Evolutionary conservation across 2,797 vertebrate species (phyloP).

Genomic region (Glossophaga mutica): DNA sequence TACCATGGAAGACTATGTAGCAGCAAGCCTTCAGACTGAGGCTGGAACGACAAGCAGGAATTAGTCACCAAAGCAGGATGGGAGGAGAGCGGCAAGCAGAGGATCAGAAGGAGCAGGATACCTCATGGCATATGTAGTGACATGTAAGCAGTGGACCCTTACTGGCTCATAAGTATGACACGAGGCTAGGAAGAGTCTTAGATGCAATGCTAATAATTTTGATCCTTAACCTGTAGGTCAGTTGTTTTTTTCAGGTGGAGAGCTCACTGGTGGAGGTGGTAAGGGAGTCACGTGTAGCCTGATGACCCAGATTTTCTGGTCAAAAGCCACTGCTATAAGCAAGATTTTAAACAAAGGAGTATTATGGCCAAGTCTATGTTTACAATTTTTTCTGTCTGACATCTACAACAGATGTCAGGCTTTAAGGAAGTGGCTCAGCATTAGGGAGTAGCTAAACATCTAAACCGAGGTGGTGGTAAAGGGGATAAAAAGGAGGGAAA

Average conservation of each 20-base stretch:
- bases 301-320: not conserved
- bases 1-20: not conserved
- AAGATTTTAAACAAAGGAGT: not conserved
- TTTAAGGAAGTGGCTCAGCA: not conserved
- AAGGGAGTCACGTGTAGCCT: not conserved
- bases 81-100: not conserved
- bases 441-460: not conserved
- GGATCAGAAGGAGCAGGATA: not conserved
- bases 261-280: not conserved
- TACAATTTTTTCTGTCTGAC: not conserved
- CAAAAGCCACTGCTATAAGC: not conserved
- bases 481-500: not conserved
- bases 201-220: not conserved
- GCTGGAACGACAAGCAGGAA: not conserved
- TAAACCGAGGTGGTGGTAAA: not conserved
- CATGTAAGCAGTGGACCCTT: not conserved
- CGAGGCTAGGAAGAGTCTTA: not conserved
- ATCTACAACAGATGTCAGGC: too few species aligned
- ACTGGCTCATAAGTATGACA: too few species aligned
- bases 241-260: not conserved
- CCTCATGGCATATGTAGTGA: fast-evolving
- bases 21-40: not conserved
- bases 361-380: not conserved
- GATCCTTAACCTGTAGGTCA: not conserved
- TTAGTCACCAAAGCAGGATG: not conserved